These are phyloP conservation scores for Tachuris rubrigastra DNA, from an alignment of 2,113 vertebrate species.

Conservation along the genomic window DNA sequence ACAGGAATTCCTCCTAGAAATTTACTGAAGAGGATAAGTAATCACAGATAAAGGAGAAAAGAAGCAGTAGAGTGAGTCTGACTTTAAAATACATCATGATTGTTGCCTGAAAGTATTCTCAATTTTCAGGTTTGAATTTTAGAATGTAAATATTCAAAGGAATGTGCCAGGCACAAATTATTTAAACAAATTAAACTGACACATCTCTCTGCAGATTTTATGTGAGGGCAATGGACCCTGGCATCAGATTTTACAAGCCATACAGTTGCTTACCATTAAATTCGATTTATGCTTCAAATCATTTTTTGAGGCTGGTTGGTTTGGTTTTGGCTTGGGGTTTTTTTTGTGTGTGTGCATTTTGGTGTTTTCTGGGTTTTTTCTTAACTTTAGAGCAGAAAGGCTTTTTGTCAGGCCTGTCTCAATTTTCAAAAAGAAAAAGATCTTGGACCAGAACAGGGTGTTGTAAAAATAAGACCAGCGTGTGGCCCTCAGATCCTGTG, in stretches of 20 bases:
- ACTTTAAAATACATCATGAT: not conserved
- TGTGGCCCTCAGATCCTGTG: not conserved
- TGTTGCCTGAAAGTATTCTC: not conserved
- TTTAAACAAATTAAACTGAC: not conserved
- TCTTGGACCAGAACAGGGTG: not conserved
- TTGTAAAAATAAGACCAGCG: not conserved
- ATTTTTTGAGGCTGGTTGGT: not conserved
- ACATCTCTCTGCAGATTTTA: not conserved
- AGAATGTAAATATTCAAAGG: not conserved
- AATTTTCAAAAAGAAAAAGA: not conserved
- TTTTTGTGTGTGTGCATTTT: not conserved
- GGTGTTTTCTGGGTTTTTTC: not conserved
- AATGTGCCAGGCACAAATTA: not conserved
- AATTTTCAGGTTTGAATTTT: not conserved
- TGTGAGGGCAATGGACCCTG: not conserved
- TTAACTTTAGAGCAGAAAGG: not conserved
- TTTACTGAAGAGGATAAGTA: not conserved
- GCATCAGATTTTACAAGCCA: not conserved
- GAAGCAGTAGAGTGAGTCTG: not conserved
- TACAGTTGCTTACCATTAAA: not conserved
- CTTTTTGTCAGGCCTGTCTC: not conserved
- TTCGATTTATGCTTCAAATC: not conserved
- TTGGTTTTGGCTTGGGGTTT: not conserved
- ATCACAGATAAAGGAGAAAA: not conserved
- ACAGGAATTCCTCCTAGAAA: not conserved